Percentiles rank a stretch among this genome's conserved stretches.
Conservation (phyloP, 1,140 invertebrate species). For the Drosophila sechellia region DNA sequence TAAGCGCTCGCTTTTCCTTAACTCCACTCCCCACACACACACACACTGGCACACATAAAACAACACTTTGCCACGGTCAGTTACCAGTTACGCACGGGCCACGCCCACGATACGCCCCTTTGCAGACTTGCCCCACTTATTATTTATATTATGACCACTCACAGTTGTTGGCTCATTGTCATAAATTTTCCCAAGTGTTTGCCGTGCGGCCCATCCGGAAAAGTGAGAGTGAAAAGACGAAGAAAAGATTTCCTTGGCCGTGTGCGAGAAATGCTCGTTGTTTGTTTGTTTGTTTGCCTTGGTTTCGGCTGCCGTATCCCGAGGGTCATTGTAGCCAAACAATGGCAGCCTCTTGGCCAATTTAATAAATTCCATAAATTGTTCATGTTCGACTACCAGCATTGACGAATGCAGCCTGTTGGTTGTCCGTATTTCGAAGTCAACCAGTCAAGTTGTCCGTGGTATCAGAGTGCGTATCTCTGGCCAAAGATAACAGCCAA, state of each 20-base stretch:
- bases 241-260: slow-evolving; percentile 50
- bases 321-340: slow-evolving; percentile 36
- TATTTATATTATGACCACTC: slow-evolving; percentile 82
- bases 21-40: background rate
- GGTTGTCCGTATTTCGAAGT: slow-evolving; percentile 8
- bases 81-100: slow-evolving; percentile 48
- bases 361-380: slow-evolving; percentile 79
- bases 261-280: slow-evolving; percentile 47
- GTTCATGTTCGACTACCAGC: slow-evolving; percentile 52
- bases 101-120: slow-evolving; percentile 27
- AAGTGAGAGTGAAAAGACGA: slow-evolving; percentile 28
- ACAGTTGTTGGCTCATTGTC: slow-evolving; percentile 80
- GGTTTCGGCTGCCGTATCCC: slow-evolving; percentile 14
- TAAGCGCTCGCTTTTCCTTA: slow-evolving; percentile 21
- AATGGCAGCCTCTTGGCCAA: slow-evolving; percentile 61
- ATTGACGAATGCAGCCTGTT: slow-evolving; percentile 18
- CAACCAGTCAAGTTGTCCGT: slow-evolving; percentile 2
- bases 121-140: slow-evolving; percentile 65
- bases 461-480: background rate
- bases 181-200: slow-evolving; percentile 81
- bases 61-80: slow-evolving; percentile 72
- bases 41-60: slow-evolving; percentile 32
- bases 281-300: slow-evolving; percentile 13
- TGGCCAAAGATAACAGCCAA: slow-evolving; percentile 13
- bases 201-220: slow-evolving; percentile 45